Evolutionary conservation across 1,140 invertebrate species (phyloP).

Genomic region (Odontomachus brunneus): DNA sequence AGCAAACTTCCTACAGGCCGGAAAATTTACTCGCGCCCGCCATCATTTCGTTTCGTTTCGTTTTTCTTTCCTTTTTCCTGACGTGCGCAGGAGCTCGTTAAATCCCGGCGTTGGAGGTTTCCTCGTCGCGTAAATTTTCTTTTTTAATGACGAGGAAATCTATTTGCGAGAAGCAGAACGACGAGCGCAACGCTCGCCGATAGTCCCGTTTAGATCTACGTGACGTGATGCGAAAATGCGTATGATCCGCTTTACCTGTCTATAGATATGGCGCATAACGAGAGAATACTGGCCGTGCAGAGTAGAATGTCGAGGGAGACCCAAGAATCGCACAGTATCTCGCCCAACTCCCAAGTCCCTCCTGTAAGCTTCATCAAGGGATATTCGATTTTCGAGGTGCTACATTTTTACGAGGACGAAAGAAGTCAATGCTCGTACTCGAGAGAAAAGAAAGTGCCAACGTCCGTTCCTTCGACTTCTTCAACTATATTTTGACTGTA

Average conservation of each 20-base stretch:
- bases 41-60: neutral
- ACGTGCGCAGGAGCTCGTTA: neutral
- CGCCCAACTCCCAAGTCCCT: slow-evolving; percentile 93
- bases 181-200: neutral
- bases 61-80: neutral
- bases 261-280: slow-evolving; percentile 93
- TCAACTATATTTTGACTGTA: too few relatives aligned
- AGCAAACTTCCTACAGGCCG: slow-evolving; percentile 2
- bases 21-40: neutral
- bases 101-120: neutral
- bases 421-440: neutral
- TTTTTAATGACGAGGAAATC: slow-evolving; percentile 39
- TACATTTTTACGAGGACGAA: neutral
- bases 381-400: slow-evolving; percentile 28
- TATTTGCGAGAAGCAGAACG: slow-evolving; percentile 19
- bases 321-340: slow-evolving; percentile 94
- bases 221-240: slow-evolving; percentile 48
- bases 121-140: neutral
- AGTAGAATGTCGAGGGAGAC: slow-evolving; percentile 96
- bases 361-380: slow-evolving; percentile 75
- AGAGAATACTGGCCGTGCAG: slow-evolving; percentile 94
- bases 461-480: too few relatives aligned
- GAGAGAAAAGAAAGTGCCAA: slow-evolving; percentile 62
- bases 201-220: slow-evolving; percentile 68
- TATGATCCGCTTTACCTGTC: slow-evolving; percentile 86